These are phyloP conservation scores for Fragum whitleyi DNA, from an alignment of 2,888 invertebrate genomes.

Conservation along the genomic window DNA sequence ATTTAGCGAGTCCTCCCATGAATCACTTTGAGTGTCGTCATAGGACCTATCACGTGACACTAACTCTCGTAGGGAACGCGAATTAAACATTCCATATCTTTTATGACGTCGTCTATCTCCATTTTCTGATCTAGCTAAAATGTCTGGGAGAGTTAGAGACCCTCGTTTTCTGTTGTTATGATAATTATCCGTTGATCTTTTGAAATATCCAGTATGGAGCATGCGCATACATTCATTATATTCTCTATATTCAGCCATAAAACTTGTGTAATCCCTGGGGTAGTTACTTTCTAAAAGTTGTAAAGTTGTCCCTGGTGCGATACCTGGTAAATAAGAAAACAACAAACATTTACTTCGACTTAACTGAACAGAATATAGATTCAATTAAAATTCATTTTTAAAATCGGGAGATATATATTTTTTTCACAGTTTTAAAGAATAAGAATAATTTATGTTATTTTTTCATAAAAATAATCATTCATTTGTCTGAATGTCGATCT, in stretches of 20 bases:
- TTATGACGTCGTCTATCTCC: constrained; percentile 8
- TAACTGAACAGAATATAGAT: too few relatives aligned
- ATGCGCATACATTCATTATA: constrained; percentile 52
- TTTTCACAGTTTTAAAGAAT: too few relatives aligned
- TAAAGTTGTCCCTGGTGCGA: constrained; percentile 17
- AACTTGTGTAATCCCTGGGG: constrained; percentile 35
- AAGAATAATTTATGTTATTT: too few relatives aligned
- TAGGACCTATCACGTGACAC: constrained; percentile 7
- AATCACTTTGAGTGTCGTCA: constrained; percentile 1
- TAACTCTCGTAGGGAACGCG: constrained; percentile 12
- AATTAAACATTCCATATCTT: background rate
- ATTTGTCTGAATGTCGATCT: too few relatives aligned
- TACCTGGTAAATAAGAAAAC: constrained; percentile 5
- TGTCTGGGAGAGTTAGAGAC: background rate
- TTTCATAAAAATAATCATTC: too few relatives aligned
- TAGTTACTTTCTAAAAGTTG: constrained; percentile 26
- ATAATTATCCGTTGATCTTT: constrained; percentile 42
- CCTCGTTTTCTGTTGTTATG: background rate
- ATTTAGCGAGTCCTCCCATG: background rate
- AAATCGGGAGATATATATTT: too few relatives aligned
- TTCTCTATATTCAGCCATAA: constrained; percentile 38
- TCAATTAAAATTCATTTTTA: too few relatives aligned
- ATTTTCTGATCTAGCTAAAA: background rate
- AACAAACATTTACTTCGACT: too few relatives aligned
- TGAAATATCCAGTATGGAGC: constrained; percentile 57